These are phyloP conservation scores for Peromyscus californicus DNA, from an alignment of 2,113 vertebrate genomes.

Conservation along the genomic window DNA sequence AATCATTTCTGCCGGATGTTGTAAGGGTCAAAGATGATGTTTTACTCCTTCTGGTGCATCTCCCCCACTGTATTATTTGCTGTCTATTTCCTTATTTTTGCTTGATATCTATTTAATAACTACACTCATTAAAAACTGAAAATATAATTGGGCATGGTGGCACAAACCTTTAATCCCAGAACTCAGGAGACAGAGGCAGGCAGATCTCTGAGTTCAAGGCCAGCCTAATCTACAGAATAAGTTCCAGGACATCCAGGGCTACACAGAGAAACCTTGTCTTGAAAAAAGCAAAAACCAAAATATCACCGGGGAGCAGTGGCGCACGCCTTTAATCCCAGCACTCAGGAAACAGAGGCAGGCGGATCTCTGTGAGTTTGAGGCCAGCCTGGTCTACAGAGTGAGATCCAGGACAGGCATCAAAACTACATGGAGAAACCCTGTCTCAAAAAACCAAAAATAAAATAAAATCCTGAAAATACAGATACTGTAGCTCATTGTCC, in stretches of 20 bases:
- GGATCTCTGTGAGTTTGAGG: background rate
- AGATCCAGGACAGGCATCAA: background rate
- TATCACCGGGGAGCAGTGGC: too few species aligned
- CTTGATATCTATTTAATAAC: background rate
- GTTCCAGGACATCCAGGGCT: background rate
- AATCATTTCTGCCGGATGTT: too few species aligned
- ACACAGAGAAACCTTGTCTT: background rate
- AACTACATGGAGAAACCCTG: background rate
- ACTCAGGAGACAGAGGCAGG: background rate
- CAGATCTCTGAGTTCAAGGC: background rate
- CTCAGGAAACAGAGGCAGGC: background rate
- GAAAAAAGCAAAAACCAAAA: background rate
- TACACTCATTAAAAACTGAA: background rate
- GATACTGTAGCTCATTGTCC: background rate
- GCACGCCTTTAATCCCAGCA: background rate
- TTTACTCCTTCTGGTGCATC: background rate
- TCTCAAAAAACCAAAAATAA: background rate
- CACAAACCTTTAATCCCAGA: background rate
- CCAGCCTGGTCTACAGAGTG: background rate
- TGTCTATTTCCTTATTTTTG: background rate
- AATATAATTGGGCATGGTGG: background rate
- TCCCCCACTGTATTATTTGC: background rate
- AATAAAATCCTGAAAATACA: background rate
- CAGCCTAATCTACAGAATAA: background rate
- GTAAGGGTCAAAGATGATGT: background rate